A percentile compares a stretch with the other conserved stretches of the same genome.
These are phyloP conservation scores for Bucco capensis DNA, from an alignment of 2,113 vertebrate species.

Conservation along the genomic window DNA sequence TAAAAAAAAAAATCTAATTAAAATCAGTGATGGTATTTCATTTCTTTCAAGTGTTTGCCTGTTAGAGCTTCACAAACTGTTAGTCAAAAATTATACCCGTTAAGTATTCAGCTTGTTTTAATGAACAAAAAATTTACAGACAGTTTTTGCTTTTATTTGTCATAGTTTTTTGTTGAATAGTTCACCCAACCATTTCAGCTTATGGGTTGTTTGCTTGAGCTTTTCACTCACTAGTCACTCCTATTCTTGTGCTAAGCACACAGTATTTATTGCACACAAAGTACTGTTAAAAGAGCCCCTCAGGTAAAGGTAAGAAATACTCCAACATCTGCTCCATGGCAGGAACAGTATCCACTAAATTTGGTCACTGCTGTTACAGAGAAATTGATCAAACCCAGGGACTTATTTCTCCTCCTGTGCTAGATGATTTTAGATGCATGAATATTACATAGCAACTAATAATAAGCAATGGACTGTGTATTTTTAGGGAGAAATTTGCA, in stretches of 20 bases:
- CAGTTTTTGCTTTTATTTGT: slow-evolving; percentile 42
- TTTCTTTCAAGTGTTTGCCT: slow-evolving; percentile 48
- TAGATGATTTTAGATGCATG: slow-evolving; percentile 21
- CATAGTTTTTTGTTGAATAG: slow-evolving; percentile 1
- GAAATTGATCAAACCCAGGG: slow-evolving; percentile 11
- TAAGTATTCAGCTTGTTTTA: slow-evolving; percentile 17
- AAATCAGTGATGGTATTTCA: slow-evolving; percentile 47
- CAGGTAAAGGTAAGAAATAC: slow-evolving; percentile 27
- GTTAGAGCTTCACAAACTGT: slow-evolving; percentile 47
- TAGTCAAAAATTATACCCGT: slow-evolving; percentile 40
- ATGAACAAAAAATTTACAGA: slow-evolving; percentile 53
- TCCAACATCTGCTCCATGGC: neutral
- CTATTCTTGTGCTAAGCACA: neutral
- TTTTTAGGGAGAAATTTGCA: slow-evolving; percentile 27
- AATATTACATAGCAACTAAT: slow-evolving; percentile 34
- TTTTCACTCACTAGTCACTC: neutral
- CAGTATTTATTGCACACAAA: slow-evolving; percentile 1
- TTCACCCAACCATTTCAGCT: neutral
- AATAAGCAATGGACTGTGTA: slow-evolving; percentile 9
- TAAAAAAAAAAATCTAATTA: slow-evolving; percentile 36
- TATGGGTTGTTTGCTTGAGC: neutral
- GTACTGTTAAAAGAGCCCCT: neutral
- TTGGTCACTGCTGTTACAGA: neutral
- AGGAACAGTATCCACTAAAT: slow-evolving; percentile 17
- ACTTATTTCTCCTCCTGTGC: neutral